A percentile compares a stretch with the other conserved stretches of the same genome.
phyloP scores from a whole-genome alignment of 2,888 invertebrate genomes.

The Drosophila quinaria region DNA sequence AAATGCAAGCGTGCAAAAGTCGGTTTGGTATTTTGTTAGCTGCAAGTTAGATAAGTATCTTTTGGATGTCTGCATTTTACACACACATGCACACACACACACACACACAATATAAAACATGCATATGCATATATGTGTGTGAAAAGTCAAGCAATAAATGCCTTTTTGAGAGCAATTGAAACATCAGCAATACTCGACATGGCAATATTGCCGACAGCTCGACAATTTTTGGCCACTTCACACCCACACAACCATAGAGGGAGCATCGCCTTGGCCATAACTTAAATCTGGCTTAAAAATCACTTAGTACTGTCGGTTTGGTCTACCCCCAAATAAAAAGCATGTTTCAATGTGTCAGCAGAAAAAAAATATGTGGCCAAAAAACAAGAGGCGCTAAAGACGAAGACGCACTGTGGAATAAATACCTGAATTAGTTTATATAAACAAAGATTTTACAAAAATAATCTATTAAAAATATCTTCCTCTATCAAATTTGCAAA shows the following conservation, averaged over 20 bases:
- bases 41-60: slow-evolving; percentile 72
- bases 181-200: slow-evolving; percentile 84
- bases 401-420: slow-evolving; percentile 3
- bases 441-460: not conserved
- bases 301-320: slow-evolving; percentile 60
- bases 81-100: slow-evolving; percentile 24
- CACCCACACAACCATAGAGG: slow-evolving; percentile 58
- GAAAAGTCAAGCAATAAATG: slow-evolving; percentile 27
- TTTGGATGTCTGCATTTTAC: slow-evolving; percentile 67
- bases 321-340: slow-evolving; percentile 9
- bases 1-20: slow-evolving; percentile 59
- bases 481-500: too few species aligned
- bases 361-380: slow-evolving; percentile 37
- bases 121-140: not conserved
- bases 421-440: not conserved
- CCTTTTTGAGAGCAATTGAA: slow-evolving; percentile 76
- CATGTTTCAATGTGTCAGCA: slow-evolving; percentile 64
- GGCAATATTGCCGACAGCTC: slow-evolving; percentile 61
- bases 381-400: slow-evolving; percentile 34
- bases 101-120: not conserved
- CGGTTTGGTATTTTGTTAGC: slow-evolving; percentile 60
- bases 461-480: too few species aligned
- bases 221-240: slow-evolving; percentile 60
- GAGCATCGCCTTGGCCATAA: slow-evolving; percentile 62
- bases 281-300: slow-evolving; percentile 78